These are phyloP conservation scores for Ptilorrhoa leucosticta DNA, from an alignment of 2,113 vertebrate species.

Conservation along the genomic window DNA sequence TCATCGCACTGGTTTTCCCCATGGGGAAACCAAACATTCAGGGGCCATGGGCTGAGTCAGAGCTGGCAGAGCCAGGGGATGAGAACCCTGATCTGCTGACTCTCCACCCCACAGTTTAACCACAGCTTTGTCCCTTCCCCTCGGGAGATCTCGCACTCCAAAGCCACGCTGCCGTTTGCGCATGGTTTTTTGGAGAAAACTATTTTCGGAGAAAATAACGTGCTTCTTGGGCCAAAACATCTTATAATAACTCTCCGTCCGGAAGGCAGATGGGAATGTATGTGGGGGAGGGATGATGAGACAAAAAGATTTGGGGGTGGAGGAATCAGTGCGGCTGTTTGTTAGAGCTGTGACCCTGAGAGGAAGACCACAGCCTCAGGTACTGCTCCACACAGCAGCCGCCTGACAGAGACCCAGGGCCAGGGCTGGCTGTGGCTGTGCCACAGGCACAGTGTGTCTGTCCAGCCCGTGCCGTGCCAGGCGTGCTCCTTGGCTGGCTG, in stretches of 20 bases:
- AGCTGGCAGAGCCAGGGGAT: neutral
- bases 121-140: neutral
- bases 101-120: neutral
- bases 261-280: accelerated
- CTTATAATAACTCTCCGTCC: neutral
- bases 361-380: neutral
- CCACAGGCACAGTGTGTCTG: accelerated
- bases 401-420: neutral
- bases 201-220: neutral
- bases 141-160: neutral
- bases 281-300: neutral
- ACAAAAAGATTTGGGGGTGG: neutral
- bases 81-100: neutral
- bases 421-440: neutral
- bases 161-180: accelerated
- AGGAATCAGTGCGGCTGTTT: neutral
- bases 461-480: neutral
- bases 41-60: neutral
- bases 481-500: neutral
- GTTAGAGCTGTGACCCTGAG: neutral
- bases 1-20: neutral
- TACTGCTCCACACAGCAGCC: neutral
- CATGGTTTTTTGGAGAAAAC: neutral
- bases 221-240: neutral
- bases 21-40: neutral